phyloP scores from a whole-genome alignment of 2,888 invertebrate species.

The Heliconius hortense region DNA sequence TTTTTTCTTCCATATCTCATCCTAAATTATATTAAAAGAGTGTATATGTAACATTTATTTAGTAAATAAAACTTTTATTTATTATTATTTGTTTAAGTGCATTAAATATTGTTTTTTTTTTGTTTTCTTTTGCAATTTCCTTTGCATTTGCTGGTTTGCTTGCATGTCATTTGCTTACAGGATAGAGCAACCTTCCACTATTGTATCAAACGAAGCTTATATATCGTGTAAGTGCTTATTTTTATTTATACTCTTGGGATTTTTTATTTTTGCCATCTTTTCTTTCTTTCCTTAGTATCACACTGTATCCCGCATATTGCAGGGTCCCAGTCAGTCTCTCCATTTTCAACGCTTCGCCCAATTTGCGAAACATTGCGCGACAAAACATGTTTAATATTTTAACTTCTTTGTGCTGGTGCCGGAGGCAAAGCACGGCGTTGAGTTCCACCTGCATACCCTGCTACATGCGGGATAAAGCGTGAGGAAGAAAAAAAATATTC shows the following conservation, averaged over 20 bases:
- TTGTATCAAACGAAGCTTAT: conserved; percentile 41
- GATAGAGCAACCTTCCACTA: conserved; percentile 48
- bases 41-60: no score
- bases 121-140: background rate
- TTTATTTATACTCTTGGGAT: background rate
- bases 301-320: background rate
- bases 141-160: conserved; percentile 18
- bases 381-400: no score
- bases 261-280: background rate
- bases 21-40: no score
- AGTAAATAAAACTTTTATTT: no score
- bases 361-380: background rate
- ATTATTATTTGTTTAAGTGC: background rate
- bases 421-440: no score
- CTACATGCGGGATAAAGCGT: no score
- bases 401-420: no score
- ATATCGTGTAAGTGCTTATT: conserved; percentile 35
- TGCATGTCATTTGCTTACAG: conserved; percentile 48
- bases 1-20: no score
- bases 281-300: background rate
- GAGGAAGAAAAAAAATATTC: no score
- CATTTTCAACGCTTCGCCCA: background rate
- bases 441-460: no score
- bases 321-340: background rate
- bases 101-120: background rate